These are phyloP conservation scores for Coenobita brevimanus DNA, from an alignment of 1,140 invertebrate species.

Conservation along the genomic window DNA sequence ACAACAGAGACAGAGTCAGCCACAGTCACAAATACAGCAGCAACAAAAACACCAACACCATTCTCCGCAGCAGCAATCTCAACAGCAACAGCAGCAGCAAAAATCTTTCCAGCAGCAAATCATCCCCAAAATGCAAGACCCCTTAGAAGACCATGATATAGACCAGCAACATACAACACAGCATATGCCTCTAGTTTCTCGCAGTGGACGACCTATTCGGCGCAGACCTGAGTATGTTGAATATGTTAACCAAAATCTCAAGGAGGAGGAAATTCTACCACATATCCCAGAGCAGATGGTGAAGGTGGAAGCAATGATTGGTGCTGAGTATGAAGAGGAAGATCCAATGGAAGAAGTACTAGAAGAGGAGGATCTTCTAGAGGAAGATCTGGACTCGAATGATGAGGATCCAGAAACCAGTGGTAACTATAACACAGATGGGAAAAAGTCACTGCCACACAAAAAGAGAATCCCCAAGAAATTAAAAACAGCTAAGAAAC, in stretches of 20 bases:
- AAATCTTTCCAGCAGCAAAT: conserved; percentile 35
- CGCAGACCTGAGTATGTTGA: conserved; percentile 65
- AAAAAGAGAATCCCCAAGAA: conserved; percentile 81
- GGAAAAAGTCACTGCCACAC: conserved; percentile 76
- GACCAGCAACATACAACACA: conserved; percentile 20
- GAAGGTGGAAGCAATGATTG: conserved; percentile 49
- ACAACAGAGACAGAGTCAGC: conserved; percentile 2
- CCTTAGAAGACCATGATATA: background rate
- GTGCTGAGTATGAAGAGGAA: conserved; percentile 49
- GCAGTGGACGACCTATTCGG: conserved; percentile 67
- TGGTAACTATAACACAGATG: conserved; percentile 64
- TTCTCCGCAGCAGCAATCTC: background rate
- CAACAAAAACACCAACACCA: background rate
- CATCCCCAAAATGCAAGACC: background rate
- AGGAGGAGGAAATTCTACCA: conserved; percentile 47
- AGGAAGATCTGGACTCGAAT: conserved; percentile 58
- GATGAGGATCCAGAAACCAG: conserved; percentile 65
- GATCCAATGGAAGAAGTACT: conserved; percentile 38
- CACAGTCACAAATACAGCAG: conserved; percentile 20
- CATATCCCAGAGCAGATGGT: conserved; percentile 30
- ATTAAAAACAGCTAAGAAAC: conserved; percentile 75
- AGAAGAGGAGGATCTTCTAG: conserved; percentile 55
- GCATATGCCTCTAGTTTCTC: conserved; percentile 59
- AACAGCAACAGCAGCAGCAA: conserved; percentile 37
- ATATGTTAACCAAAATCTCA: conserved; percentile 63